A percentile compares a stretch with the other conserved stretches of the same genome.
These are phyloP conservation scores for Vimba vimba DNA, from an alignment of 2,113 vertebrate genomes.

Conservation along the genomic window DNA sequence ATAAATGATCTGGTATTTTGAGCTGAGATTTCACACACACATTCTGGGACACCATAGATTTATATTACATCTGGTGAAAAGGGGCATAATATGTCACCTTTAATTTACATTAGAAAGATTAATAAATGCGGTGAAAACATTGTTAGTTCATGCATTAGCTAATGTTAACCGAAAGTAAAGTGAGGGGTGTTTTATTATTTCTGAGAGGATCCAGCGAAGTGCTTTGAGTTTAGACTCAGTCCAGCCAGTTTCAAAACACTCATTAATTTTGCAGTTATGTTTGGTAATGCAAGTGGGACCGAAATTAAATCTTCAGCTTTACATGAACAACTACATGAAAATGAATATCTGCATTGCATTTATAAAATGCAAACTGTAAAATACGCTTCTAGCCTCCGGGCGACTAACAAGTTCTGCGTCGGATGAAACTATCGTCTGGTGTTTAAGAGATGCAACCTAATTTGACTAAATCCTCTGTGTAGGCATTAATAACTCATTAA, in stretches of 20 bases:
- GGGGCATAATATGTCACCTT: too few relatives aligned
- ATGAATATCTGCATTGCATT: background rate
- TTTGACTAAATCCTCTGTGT: constrained; percentile 15
- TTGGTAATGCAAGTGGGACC: background rate
- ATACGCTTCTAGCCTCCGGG: background rate
- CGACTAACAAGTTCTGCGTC: background rate
- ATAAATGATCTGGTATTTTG: too few relatives aligned
- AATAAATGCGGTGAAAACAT: too few relatives aligned
- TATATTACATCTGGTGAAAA: too few relatives aligned
- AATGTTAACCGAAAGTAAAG: too few relatives aligned
- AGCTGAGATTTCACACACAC: too few relatives aligned
- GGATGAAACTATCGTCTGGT: background rate
- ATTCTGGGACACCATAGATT: too few relatives aligned
- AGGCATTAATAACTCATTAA: constrained; percentile 37
- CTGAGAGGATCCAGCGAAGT: background rate
- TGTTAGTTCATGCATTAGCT: too few relatives aligned
- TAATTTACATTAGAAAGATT: too few relatives aligned
- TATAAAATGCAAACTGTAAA: background rate
- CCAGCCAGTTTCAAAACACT: too few relatives aligned
- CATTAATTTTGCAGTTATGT: background rate
- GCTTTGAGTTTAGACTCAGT: too few relatives aligned
- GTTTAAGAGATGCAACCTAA: background rate
- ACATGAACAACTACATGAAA: background rate
- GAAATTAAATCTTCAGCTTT: background rate
- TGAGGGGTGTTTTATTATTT: background rate